These are phyloP conservation scores for Nephrocerus scutellatus DNA, from an alignment of 2,888 invertebrate species.

Conservation along the genomic window DNA sequence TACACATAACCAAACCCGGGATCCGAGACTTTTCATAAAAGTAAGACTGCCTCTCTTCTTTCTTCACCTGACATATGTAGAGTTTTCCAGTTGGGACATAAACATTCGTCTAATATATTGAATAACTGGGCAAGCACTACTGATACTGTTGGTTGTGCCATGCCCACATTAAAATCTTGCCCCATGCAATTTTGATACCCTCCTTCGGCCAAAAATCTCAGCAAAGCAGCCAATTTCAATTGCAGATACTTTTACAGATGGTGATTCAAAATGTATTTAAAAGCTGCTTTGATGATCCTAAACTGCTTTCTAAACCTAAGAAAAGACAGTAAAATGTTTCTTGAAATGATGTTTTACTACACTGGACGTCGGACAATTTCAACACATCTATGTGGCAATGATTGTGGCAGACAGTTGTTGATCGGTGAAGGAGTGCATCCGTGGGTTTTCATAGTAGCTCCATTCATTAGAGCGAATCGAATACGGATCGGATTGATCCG, in stretches of 20 bases:
- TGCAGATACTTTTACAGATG: conserved; percentile 2
- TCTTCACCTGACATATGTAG: neutral
- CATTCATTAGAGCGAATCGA: too few relatives aligned
- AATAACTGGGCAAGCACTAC: neutral
- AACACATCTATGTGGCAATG: too few relatives aligned
- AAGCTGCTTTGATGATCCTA: neutral
- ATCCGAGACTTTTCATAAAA: conserved; percentile 2
- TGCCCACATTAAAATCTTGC: conserved; percentile 1
- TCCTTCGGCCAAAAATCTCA: conserved; percentile 6
- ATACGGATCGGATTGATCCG: too few relatives aligned
- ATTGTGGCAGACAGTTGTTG: too few relatives aligned
- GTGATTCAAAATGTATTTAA: neutral
- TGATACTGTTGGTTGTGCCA: conserved; percentile 6
- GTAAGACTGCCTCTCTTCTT: neutral
- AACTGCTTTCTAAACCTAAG: conserved; percentile 11
- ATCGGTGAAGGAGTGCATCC: too few relatives aligned
- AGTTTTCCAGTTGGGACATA: conserved; percentile 6
- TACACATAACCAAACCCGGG: neutral
- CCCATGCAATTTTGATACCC: conserved; percentile 1
- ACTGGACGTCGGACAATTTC: too few relatives aligned
- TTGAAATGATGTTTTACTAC: too few relatives aligned
- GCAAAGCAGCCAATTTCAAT: conserved; percentile 1
- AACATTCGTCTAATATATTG: conserved; percentile 1
- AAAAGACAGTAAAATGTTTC: too few relatives aligned
- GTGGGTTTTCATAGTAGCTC: too few relatives aligned